Percentiles rank a stretch among this genome's conserved stretches.
Evolutionary conservation across 2,888 invertebrate genomes (phyloP).

Genomic region (Dynastes hyllus): DNA sequence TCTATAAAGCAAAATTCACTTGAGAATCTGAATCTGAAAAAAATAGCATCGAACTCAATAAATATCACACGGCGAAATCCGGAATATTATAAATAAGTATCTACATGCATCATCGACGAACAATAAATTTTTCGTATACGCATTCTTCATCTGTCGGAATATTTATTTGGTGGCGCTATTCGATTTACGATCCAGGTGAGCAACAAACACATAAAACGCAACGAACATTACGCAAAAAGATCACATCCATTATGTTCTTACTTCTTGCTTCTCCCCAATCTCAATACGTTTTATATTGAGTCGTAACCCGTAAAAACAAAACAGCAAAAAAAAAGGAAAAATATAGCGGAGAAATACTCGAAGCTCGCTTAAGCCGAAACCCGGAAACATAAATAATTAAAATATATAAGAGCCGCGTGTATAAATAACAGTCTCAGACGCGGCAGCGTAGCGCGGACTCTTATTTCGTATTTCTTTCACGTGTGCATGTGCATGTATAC

Average conservation of each 20-base stretch:
- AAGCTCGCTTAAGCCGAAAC: neutral
- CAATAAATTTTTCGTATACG: too few species aligned
- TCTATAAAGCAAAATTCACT: too few species aligned
- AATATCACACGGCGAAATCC: too few species aligned
- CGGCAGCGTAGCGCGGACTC: constrained; percentile 23
- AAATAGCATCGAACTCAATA: too few species aligned
- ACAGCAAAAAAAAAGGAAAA: constrained; percentile 18
- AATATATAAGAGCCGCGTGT: constrained; percentile 35
- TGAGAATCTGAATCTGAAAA: too few species aligned
- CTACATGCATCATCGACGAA: too few species aligned
- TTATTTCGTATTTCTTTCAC: constrained; percentile 46
- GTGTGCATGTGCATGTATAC: neutral
- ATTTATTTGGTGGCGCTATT: neutral
- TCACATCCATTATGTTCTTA: constrained; percentile 21
- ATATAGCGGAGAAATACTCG: constrained; percentile 12
- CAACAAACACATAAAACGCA: constrained; percentile 18
- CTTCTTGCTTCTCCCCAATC: constrained; percentile 4
- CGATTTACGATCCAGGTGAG: constrained; percentile 26
- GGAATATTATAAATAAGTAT: too few species aligned
- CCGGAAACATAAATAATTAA: constrained; percentile 50
- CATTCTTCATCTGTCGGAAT: neutral
- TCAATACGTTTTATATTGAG: constrained; percentile 21
- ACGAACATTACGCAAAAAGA: neutral
- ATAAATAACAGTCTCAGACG: constrained; percentile 27
- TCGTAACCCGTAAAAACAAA: neutral